Base-by-base conservation (phyloP, 2,113 vertebrate genomes). In the Rhinogobius similis region DNA sequence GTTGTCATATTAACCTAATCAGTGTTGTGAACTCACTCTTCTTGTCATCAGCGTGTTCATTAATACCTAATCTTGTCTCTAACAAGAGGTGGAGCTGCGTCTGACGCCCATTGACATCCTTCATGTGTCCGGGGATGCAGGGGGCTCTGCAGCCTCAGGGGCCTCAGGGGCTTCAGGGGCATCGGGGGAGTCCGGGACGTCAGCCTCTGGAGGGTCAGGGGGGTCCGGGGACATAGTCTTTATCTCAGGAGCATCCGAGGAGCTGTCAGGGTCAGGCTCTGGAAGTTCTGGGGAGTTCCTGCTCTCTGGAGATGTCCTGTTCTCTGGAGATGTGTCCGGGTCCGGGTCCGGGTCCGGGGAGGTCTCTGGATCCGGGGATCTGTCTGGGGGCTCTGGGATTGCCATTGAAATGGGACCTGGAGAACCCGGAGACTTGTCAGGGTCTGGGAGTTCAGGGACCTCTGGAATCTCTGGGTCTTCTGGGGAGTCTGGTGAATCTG, bases 41-140 rank as follows among this genome's bases (percentile, higher is more conserved):
- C 58, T 50, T 87, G 69, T 86, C 67, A 76, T 77, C 71, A 82
- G 70, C 91, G 67, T 91, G 82, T 91, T 82, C 78, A 85, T 84
- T 91, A 90, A 92, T 89, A 86, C 85, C 86, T 92, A 89, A 91
- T 92, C 87, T 93, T 93, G 90, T 93, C 92, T 93, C 88, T 92
- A 93, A 93, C 92, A 93, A 93, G 92, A 93, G 91, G 90, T 93
- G 91, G 92, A 93, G 92, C 89, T 92, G 85, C 92, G 79, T 89
- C 92, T 86, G 92, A 77, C 56, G 69, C 79, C 89, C 82, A 82
- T 77, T 85, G 92, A 91, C 81, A 91, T 77, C 87, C 88, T 91
- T 87, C 92, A 84, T 84, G 81, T 88, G 56, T 90, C 90, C 81
- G 90, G 86, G 74, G 90, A 92, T 85, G 88, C 86, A 78, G 87